These are phyloP conservation scores for Drosophila ananassae DNA, from an alignment of 1,140 invertebrate genomes.

Conservation along the genomic window DNA sequence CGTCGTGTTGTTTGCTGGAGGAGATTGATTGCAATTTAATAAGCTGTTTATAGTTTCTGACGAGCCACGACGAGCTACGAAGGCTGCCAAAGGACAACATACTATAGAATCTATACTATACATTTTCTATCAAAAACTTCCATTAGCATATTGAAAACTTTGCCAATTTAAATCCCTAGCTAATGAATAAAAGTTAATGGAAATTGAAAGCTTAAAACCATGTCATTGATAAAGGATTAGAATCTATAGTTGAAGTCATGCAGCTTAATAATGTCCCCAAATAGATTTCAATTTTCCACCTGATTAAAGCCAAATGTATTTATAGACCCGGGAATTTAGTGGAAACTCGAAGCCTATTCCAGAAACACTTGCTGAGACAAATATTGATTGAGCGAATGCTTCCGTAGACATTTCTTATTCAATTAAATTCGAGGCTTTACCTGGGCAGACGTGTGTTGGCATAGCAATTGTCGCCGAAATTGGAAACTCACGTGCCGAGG, in stretches of 20 bases:
- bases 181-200: no score
- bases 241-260: no score
- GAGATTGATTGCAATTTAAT: conserved; percentile 56
- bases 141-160: background rate
- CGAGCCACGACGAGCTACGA: background rate
- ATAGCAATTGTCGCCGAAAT: conserved; percentile 54
- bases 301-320: conserved; percentile 8
- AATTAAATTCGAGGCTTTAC: conserved; percentile 38
- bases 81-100: background rate
- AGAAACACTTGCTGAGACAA: conserved; percentile 20
- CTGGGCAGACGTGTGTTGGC: conserved; percentile 45
- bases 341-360: background rate
- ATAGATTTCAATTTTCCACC: background rate
- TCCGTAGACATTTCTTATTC: conserved; percentile 36
- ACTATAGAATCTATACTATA: no score
- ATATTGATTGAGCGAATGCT: conserved; percentile 24
- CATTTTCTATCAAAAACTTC: background rate
- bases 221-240: no score
- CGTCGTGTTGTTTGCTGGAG: conserved; percentile 7
- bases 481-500: conserved; percentile 59
- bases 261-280: background rate
- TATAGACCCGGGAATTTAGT: background rate
- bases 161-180: background rate
- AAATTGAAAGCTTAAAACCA: no score
- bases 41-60: conserved; percentile 26